A percentile compares a stretch with the other conserved stretches of the same genome.
phyloP scores from a whole-genome alignment of 1,140 invertebrate genomes.

The Euura lappo region DNA sequence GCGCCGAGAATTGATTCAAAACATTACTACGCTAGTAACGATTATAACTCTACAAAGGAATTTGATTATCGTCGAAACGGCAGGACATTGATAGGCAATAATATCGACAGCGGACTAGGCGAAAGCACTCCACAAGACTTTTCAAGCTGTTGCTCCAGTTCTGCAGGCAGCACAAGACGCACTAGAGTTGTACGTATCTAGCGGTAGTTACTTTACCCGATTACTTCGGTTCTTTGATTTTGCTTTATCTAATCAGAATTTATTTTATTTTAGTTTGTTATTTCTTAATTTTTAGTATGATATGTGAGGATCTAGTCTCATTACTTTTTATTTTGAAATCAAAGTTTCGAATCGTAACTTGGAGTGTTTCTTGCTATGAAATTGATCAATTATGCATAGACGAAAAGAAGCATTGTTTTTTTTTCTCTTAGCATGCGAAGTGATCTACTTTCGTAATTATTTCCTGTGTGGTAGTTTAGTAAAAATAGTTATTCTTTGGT shows the following conservation, averaged over 20 bases:
- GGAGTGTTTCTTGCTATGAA: no score
- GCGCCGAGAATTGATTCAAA: constrained; percentile 42
- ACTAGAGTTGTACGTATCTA: constrained; percentile 52
- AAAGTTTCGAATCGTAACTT: no score
- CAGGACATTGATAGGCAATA: constrained; percentile 54
- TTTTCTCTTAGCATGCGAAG: no score
- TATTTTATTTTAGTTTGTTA: no score
- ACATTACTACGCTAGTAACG: constrained; percentile 44
- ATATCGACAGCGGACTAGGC: constrained; percentile 57
- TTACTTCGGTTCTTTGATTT: no score
- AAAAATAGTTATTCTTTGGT: constrained; percentile 49
- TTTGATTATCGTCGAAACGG: constrained; percentile 53
- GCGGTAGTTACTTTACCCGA: no score
- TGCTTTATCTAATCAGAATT: no score
- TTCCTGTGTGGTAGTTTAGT: constrained; percentile 35
- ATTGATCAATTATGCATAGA: no score
- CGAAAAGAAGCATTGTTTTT: no score
- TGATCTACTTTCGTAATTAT: constrained; percentile 5
- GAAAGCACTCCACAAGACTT: constrained; percentile 61
- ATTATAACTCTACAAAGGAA: constrained; percentile 51
- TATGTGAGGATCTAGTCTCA: no score
- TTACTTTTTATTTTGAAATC: no score
- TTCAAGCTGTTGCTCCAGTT: constrained; percentile 60
- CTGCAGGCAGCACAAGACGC: constrained; percentile 56
- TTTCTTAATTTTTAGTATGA: no score